A percentile compares a stretch with the other conserved stretches of the same genome.
phyloP scores from a whole-genome alignment of 2,113 vertebrate genomes.

The Astatotilapia flaviijosephi region DNA sequence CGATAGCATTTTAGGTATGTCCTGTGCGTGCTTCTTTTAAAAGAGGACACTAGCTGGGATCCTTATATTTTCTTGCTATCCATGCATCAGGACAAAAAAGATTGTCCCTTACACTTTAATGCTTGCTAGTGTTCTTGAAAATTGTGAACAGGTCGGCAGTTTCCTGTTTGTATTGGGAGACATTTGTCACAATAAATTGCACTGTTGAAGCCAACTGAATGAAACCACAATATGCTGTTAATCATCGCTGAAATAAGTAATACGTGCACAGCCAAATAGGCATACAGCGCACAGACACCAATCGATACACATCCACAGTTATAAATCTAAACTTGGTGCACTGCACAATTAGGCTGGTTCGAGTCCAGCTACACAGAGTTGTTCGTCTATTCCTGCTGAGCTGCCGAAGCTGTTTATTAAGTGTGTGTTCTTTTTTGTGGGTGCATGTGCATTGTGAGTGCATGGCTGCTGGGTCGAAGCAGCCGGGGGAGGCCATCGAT shows the following conservation, averaged over 20 bases:
- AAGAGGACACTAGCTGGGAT: background rate
- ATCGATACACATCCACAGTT: background rate
- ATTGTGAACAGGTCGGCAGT: background rate
- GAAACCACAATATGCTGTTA: background rate
- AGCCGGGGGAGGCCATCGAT: background rate
- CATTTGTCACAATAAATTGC: slow-evolving; percentile 1
- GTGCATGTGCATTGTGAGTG: background rate
- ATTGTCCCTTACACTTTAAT: background rate
- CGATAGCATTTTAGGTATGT: background rate
- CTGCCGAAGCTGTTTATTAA: background rate
- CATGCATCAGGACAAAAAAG: background rate
- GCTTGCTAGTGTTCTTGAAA: background rate
- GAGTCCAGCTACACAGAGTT: background rate
- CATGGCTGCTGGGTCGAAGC: background rate
- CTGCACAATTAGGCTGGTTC: background rate
- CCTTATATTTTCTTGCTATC: background rate
- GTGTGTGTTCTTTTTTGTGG: background rate
- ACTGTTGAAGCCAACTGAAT: background rate
- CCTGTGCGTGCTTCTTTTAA: background rate
- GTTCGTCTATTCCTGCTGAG: background rate
- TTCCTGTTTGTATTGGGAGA: background rate
- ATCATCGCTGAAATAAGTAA: slow-evolving; percentile 7
- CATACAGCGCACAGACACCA: background rate
- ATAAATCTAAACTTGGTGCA: background rate
- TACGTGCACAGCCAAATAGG: background rate